Evolutionary conservation across 35 echinoderm and acorn worm species (phyloP).

Genomic region (Nesometra sesokonis): DNA sequence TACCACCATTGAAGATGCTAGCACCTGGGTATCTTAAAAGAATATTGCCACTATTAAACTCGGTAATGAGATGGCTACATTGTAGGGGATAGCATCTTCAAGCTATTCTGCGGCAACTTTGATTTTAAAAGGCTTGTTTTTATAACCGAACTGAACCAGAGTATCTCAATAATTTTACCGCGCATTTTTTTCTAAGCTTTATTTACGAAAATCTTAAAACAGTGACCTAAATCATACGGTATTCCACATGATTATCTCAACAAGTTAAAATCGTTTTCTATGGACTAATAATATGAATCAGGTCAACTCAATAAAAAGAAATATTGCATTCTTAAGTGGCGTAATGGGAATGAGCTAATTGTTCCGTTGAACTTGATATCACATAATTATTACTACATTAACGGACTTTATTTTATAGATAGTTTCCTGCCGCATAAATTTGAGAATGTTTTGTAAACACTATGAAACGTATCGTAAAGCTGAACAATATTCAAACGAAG

Average conservation of each 20-base stretch:
- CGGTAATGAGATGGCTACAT: background rate
- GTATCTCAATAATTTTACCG: no score
- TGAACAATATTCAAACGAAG: background rate
- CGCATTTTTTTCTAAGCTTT: no score
- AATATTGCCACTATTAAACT: background rate
- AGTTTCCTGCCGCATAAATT: background rate
- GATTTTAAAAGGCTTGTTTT: background rate
- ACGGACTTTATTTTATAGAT: background rate
- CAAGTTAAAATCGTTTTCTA: no score
- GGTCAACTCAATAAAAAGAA: no score
- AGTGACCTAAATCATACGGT: no score
- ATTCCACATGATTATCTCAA: no score
- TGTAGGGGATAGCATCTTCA: background rate
- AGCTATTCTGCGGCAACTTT: background rate
- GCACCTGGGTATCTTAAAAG: background rate
- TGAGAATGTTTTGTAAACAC: background rate
- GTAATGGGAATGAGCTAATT: no score
- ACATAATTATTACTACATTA: background rate
- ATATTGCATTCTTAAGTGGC: no score
- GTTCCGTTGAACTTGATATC: background rate
- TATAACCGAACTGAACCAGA: background rate
- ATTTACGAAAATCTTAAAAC: no score
- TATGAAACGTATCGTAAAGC: background rate
- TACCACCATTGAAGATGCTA: background rate
- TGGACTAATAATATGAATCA: no score